Conservation (phyloP, 2,113 vertebrate species). For the Hippolais icterina region DNA sequence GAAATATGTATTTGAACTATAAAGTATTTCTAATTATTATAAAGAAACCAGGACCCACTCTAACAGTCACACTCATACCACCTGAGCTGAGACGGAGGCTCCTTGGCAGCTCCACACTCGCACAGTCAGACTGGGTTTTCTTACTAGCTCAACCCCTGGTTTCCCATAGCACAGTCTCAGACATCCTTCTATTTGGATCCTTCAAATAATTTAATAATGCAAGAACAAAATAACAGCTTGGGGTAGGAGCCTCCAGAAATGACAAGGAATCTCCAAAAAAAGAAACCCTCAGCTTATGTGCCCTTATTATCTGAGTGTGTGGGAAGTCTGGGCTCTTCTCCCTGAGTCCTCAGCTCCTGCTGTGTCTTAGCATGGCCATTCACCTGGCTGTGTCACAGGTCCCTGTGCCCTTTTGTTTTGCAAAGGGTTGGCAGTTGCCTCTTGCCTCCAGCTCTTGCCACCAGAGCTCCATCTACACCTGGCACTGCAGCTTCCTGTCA, state of each 20-base stretch:
- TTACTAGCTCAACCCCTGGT: not conserved
- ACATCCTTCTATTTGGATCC: too few relatives aligned
- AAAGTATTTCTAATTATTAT: not conserved
- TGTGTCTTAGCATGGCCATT: rapidly evolving
- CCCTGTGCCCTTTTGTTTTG: not conserved
- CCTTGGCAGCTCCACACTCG: not conserved
- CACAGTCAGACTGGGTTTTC: not conserved
- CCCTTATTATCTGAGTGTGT: not conserved
- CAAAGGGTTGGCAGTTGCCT: not conserved
- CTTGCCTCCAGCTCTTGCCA: not conserved
- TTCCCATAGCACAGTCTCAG: not conserved
- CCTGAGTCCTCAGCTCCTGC: too few relatives aligned
- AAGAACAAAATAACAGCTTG: not conserved
- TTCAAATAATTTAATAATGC: not conserved
- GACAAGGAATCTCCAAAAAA: not conserved
- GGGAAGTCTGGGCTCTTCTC: not conserved
- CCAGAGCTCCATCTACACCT: not conserved
- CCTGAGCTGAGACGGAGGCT: not conserved
- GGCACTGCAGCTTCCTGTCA: not conserved
- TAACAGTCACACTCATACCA: not conserved
- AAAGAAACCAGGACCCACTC: not conserved
- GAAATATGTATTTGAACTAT: not conserved
- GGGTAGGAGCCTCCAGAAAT: not conserved
- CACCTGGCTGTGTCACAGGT: not conserved
- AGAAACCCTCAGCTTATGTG: not conserved